Percentiles rank a stretch among this genome's conserved stretches.
Conservation (phyloP, 2,113 vertebrate genomes). For the Xenus cinereus region DNA sequence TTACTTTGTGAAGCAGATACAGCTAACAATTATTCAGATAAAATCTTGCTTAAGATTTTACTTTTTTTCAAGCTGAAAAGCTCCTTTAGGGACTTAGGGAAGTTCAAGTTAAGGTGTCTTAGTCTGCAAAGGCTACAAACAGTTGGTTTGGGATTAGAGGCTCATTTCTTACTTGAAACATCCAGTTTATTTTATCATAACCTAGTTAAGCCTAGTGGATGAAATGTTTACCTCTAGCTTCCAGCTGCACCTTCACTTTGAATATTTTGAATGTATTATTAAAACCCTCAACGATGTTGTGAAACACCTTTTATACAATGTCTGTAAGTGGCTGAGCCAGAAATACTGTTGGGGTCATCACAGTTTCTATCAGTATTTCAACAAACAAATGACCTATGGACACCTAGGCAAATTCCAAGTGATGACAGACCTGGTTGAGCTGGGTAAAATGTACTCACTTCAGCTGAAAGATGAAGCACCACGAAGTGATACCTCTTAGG, state of each 20-base stretch:
- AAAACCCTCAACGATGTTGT: neutral
- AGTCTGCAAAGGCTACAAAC: neutral
- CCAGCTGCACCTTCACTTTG: neutral
- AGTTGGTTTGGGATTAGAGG: neutral
- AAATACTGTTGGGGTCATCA: neutral
- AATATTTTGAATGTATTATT: neutral
- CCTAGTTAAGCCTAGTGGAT: neutral
- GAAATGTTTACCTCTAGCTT: neutral
- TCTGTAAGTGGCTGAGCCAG: neutral
- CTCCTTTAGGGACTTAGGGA: neutral
- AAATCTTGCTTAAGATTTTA: neutral
- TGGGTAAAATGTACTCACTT: neutral
- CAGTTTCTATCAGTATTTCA: neutral
- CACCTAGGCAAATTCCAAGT: neutral
- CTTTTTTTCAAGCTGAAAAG: neutral
- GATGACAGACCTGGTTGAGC: neutral
- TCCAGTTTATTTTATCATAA: neutral
- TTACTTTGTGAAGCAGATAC: neutral
- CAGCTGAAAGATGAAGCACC: neutral
- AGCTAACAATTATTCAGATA: neutral
- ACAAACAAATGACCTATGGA: neutral
- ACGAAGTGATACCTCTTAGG: neutral
- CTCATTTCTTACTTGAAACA: neutral
- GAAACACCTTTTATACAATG: neutral
- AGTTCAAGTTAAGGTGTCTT: neutral